Conservation (phyloP, 2,888 invertebrate species). For the Scaptomyza flava region DNA sequence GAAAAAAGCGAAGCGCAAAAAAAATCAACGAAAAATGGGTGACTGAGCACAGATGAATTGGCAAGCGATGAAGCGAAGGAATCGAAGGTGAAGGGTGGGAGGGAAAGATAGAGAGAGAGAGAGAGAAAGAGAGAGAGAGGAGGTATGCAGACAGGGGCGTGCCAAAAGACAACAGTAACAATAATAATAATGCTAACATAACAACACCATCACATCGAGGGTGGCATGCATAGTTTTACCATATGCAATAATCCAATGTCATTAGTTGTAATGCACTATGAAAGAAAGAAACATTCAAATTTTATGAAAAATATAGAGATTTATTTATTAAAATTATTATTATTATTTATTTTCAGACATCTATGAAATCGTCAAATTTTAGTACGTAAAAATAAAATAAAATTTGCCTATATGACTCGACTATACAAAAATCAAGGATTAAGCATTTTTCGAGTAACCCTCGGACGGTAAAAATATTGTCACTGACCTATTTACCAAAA, state of each 20-base stretch:
- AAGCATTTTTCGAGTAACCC: no score
- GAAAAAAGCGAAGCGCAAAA: slow-evolving; percentile 17
- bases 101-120: not conserved
- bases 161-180: slow-evolving; percentile 41
- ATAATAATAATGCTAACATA: slow-evolving; percentile 24
- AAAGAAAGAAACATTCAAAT: no score
- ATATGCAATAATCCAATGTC: not conserved
- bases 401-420: no score
- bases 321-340: no score
- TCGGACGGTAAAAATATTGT: slow-evolving; percentile 45
- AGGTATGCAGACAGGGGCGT: slow-evolving; percentile 20
- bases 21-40: slow-evolving; percentile 19
- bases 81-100: slow-evolving; percentile 18
- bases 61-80: slow-evolving; percentile 27
- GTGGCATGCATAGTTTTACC: not conserved
- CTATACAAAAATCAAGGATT: no score
- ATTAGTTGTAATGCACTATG: not conserved
- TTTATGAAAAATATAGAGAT: no score
- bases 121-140: not conserved
- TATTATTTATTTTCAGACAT: no score
- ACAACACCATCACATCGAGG: slow-evolving; percentile 31
- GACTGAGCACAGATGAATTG: slow-evolving; percentile 10
- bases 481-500: slow-evolving; percentile 69
- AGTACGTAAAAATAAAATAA: no score
- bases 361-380: no score